A percentile compares a stretch with the other conserved stretches of the same genome.
Conservation (phyloP, 2,888 invertebrate species). For the Trissoscelio sp. region DNA sequence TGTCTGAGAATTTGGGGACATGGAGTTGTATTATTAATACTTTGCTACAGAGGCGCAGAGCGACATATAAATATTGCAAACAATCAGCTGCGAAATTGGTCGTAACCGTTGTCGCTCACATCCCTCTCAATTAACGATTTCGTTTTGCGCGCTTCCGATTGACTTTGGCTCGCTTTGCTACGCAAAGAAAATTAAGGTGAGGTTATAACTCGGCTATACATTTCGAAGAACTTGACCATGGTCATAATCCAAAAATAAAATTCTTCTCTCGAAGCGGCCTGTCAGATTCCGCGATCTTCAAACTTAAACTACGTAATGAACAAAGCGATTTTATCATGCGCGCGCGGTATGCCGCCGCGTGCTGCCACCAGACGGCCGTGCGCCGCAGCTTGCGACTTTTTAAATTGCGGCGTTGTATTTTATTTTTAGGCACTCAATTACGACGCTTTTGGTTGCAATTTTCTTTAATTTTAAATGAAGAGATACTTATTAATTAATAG, state of each 20-base stretch:
- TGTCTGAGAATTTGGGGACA: conserved; percentile 55
- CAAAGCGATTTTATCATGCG: neutral
- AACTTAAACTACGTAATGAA: conserved; percentile 41
- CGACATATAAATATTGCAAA: conserved; percentile 41
- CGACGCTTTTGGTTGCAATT: too few relatives aligned
- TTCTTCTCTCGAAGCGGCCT: conserved; percentile 24
- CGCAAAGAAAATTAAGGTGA: conserved; percentile 31
- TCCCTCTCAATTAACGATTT: neutral
- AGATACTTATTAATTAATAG: too few relatives aligned
- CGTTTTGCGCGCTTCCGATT: neutral
- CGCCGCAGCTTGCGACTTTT: neutral
- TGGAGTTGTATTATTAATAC: conserved; percentile 52
- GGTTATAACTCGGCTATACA: conserved; percentile 49
- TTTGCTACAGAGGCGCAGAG: conserved; percentile 15
- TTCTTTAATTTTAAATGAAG: too few relatives aligned
- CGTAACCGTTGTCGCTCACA: conserved; percentile 23
- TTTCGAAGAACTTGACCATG: conserved; percentile 68
- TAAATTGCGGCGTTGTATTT: neutral
- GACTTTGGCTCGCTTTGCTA: neutral
- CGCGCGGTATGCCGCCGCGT: neutral
- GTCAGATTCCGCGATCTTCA: conserved; percentile 23
- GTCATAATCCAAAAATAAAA: conserved; percentile 69
- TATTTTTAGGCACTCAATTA: too few relatives aligned
- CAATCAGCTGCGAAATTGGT: conserved; percentile 16
- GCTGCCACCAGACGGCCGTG: conserved; percentile 12